Percentiles rank a stretch among this genome's conserved stretches.
phyloP scores from a whole-genome alignment of 2,113 vertebrate species.

The Conger conger region DNA sequence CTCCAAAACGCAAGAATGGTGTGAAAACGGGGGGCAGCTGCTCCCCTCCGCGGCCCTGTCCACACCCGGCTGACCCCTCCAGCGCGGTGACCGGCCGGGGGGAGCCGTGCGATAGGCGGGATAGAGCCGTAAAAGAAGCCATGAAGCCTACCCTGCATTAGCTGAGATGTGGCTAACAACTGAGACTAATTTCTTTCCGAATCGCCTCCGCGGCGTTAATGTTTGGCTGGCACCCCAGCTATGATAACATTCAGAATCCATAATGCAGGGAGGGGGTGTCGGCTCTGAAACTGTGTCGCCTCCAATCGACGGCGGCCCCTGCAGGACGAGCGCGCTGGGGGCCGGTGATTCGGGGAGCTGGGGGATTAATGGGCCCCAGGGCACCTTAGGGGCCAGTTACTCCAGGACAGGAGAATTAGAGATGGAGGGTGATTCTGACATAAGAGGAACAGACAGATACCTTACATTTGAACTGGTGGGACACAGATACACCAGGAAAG shows the following conservation, averaged over 20 bases:
- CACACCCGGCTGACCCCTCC: not conserved
- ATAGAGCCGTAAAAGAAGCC: not conserved
- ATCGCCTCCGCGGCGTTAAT: not conserved
- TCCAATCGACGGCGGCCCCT: not conserved
- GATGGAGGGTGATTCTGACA: not conserved
- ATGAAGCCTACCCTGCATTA: not conserved
- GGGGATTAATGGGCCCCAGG: not conserved
- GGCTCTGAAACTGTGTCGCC: not conserved
- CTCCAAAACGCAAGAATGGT: not conserved
- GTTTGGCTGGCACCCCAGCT: not conserved
- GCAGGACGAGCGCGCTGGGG: not conserved
- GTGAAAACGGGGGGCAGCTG: not conserved
- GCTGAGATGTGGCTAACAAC: not conserved
- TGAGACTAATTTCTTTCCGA: not conserved
- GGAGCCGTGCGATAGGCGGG: conserved; percentile 4
- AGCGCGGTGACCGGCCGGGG: not conserved
- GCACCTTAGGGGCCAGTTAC: not conserved
- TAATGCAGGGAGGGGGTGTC: not conserved
- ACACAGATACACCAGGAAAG: not conserved
- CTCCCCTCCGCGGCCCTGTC: not conserved
- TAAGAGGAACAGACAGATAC: not conserved
- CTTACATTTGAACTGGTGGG: not conserved
- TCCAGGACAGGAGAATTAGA: not conserved
- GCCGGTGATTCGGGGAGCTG: not conserved
- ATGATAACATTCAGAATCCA: not conserved